Evolutionary conservation across 2,113 vertebrate species (phyloP).

Genomic region (Pteruthius melanotis): DNA sequence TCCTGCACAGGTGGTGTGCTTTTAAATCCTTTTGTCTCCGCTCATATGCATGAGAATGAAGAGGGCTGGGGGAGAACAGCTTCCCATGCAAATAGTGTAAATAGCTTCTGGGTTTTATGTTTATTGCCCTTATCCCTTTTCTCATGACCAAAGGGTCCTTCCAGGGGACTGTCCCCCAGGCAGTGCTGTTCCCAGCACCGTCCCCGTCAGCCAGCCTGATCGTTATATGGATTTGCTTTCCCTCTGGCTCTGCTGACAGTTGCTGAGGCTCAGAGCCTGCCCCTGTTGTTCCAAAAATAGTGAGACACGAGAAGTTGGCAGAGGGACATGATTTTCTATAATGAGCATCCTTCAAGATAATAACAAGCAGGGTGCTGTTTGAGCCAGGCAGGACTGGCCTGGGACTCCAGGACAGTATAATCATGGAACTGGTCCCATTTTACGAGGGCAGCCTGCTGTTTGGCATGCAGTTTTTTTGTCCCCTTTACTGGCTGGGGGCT

Average conservation of each 20-base stretch:
- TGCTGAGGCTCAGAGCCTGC: slow-evolving; percentile 17
- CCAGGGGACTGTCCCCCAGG: neutral
- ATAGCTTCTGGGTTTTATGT: slow-evolving; percentile 12
- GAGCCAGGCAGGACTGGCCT: neutral
- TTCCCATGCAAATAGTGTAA: slow-evolving; percentile 12
- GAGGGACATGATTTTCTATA: neutral
- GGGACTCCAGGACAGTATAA: neutral
- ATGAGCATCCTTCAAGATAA: slow-evolving; percentile 5
- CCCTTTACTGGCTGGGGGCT: neutral
- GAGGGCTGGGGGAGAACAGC: neutral
- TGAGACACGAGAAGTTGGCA: slow-evolving; percentile 2
- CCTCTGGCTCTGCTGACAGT: neutral
- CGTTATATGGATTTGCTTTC: slow-evolving; percentile 38
- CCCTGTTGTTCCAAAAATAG: slow-evolving; percentile 44
- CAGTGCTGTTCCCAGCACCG: neutral
- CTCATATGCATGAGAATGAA: slow-evolving; percentile 20
- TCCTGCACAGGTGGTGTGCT: slow-evolving; percentile 41
- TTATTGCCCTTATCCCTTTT: slow-evolving; percentile 38
- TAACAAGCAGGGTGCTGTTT: neutral
- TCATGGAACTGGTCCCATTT: neutral
- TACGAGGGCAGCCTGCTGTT: neutral
- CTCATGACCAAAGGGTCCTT: slow-evolving; percentile 10
- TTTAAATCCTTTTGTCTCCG: slow-evolving; percentile 41
- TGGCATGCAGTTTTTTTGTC: neutral
- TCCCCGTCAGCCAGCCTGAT: neutral